Base-by-base conservation (phyloP, 2,797 vertebrate genomes). In the Pseudopleuronectes americanus region DNA sequence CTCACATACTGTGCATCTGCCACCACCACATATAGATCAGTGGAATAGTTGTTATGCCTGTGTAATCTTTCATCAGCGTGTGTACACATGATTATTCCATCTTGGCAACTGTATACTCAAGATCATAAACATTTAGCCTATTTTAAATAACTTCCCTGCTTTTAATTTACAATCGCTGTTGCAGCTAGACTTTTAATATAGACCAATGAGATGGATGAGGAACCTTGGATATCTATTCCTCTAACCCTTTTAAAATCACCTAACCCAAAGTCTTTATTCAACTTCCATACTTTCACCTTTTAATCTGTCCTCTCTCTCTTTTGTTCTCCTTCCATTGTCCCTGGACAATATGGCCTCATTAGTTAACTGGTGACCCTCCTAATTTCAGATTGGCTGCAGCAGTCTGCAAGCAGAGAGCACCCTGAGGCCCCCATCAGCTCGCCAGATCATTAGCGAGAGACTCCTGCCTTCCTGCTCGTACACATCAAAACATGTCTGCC, bases 401-500 rank as follows among this genome's bases (percentile, higher is more conserved):
- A 80, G 72, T 59, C 59, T 85, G 76, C 28, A 19, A 56, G 79
- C 66, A 71, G 49, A 55, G 19, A 73, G 31, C 54, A 60, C 62
- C 80, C 71, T 1, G 57, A 76, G 83, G 79, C 68, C 63, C 47
- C 59, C 13, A 62, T 84, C 77, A 84, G 73, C 68, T 48, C 45
- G 60, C 68, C 61, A 58, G 71, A 86, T 88, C 71, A 84, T 86
- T 84, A 83, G 80, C 22, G 36, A 64, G 69, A 71, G 59, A 38
- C 59, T 78, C 67, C 68, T 57, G 77, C 68, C 68, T 74, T 73
- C 69, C 52, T 64, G 33, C 71, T 14, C 8, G 6, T 43, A 38
- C 57, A 64, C 73, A 81, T 77, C 81, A 82, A 87, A 86, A 83
- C 81, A 81, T 57, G 60, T 68, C 73, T 6, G 45, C 63, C 58